phyloP scores from a whole-genome alignment of 2,113 vertebrate species.

The Spheniscus mendiculus region DNA sequence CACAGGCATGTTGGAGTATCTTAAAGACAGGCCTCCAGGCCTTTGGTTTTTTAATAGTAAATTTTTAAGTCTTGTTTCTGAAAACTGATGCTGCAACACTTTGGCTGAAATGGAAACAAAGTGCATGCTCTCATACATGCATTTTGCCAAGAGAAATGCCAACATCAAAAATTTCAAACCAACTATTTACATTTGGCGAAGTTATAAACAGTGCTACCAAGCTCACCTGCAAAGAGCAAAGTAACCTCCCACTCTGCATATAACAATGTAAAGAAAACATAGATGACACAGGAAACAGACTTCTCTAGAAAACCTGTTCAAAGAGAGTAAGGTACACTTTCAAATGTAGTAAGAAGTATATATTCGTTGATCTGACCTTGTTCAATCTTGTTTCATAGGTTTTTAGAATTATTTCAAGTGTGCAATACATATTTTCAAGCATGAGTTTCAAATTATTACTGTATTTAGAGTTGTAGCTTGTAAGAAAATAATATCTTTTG shows the following conservation, averaged over 20 bases:
- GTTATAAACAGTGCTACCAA: background rate
- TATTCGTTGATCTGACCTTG: background rate
- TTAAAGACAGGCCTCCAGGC: background rate
- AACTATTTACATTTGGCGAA: background rate
- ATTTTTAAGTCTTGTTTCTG: background rate
- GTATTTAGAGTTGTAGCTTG: background rate
- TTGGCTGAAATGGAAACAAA: background rate
- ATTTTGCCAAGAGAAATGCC: background rate
- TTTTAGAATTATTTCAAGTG: background rate
- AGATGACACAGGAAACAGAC: background rate
- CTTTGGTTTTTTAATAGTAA: background rate
- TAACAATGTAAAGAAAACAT: background rate
- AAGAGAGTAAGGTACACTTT: background rate
- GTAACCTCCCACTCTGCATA: background rate
- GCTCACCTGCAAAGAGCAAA: background rate
- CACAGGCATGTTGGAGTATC: background rate
- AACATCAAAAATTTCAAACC: background rate
- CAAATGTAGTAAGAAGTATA: background rate
- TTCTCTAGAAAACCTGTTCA: background rate
- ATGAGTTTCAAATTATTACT: background rate
- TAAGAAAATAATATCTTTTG: background rate
- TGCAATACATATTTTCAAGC: background rate
- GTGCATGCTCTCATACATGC: accelerated
- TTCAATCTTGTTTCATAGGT: background rate
- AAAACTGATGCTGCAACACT: background rate